Evolutionary conservation across 2,113 vertebrate species (phyloP).

Genomic region (Dromaius novaehollandiae): DNA sequence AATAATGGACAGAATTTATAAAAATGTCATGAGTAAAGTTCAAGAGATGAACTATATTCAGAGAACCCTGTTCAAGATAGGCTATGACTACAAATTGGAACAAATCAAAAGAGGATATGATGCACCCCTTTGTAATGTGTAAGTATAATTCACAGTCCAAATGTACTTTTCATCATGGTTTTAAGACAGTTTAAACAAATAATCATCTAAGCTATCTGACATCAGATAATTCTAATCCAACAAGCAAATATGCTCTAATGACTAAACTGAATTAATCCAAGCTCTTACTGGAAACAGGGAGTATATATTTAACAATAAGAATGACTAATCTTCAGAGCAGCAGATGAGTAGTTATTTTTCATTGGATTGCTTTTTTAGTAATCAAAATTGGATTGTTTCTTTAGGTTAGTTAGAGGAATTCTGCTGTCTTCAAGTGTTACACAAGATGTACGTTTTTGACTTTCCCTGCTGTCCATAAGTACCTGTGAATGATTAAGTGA

Average conservation of each 20-base stretch:
- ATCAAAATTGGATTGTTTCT: background rate
- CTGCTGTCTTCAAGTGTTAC: background rate
- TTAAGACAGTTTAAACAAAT: background rate
- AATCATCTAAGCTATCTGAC: background rate
- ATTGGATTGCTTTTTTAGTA: background rate
- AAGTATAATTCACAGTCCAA: slow-evolving; percentile 56
- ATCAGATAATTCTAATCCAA: background rate
- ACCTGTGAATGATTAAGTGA: background rate
- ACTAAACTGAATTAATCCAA: background rate
- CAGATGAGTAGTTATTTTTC: background rate
- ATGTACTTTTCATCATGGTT: background rate
- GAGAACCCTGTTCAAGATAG: slow-evolving; percentile 92
- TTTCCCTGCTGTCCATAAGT: background rate
- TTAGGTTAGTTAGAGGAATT: background rate
- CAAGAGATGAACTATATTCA: slow-evolving; percentile 94
- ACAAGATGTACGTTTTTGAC: background rate
- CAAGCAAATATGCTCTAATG: background rate
- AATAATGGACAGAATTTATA: slow-evolving; percentile 99
- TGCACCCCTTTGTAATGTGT: slow-evolving; percentile 94
- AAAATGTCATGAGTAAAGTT: slow-evolving; percentile 97
- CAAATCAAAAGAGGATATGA: slow-evolving; percentile 95
- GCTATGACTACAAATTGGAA: slow-evolving; percentile 94
- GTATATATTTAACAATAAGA: background rate
- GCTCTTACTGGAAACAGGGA: background rate
- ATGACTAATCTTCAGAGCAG: background rate